Evolutionary conservation across 2,797 vertebrate genomes (phyloP), one percentile per base, ranked within the genome.

Genomic region (Philypnodon macrostomus): DNA sequence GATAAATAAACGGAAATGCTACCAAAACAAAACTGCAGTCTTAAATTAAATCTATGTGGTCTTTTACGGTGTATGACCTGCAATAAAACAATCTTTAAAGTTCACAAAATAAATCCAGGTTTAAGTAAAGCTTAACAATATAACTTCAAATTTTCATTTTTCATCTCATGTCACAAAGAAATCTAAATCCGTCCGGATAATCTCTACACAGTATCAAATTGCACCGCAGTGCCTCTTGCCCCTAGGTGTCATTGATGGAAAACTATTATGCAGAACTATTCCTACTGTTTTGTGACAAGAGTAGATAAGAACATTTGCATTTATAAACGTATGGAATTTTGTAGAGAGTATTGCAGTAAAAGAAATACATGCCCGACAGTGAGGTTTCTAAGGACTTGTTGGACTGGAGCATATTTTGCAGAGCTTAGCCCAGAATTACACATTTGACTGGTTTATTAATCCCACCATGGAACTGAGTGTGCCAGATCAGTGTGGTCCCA

Each of bases 101-200:
- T 69, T 40, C 73, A 81, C 40, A 50, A 57, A 75, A 68, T 69
- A 84, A 89, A 89, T 86, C 81, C 79, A 17, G 23, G 77, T 80
- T 83, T 76, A 81, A 77, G 80, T 76, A 75, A 62, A 76, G 77
- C 77, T 85, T 79, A 64, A 78, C 60, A 49, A 47, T 77, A 29
- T 59, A 75, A 77, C 68, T 80, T 67, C 47, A 34, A 73, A 85
- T 85, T 79, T 82, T 80, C 27, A 87, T 87, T 88, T 40, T 84
- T 49, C 70, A 79, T 81, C 77, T 77, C 81, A 72, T 89, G 81
- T 90, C 75, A 81, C 74, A 79, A 81, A 76, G 74, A 75, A 84
- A 77, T 71, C 79, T 85, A 85, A 89, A 90, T 89, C 86, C 80
- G 19, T 62, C 40, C 18, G 36, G 81, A 85, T 88, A 87, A 89